A percentile compares a stretch with the other conserved stretches of the same genome.
Conservation (phyloP, 2,888 invertebrate genomes). For the Leptopilina syphax region DNA sequence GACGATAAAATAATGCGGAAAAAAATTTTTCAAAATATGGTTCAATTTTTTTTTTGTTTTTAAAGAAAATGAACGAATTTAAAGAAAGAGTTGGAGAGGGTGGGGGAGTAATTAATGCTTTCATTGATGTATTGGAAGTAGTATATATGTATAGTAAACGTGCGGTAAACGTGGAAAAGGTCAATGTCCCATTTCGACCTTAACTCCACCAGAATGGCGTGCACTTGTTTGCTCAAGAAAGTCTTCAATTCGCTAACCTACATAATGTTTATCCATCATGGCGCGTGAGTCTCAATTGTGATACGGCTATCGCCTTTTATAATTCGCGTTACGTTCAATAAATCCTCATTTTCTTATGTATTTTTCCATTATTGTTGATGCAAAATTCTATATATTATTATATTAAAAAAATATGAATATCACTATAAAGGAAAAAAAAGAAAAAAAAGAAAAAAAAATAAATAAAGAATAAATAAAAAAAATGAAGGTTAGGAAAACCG, state of each 20-base stretch:
- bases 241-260: conserved; percentile 61
- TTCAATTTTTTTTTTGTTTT: too few species aligned
- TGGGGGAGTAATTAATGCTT: too few species aligned
- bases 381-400: too few species aligned
- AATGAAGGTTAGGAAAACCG: too few species aligned
- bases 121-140: too few species aligned
- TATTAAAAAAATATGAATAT: too few species aligned
- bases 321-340: conserved; percentile 29
- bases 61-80: neutral
- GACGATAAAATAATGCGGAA: too few species aligned
- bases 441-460: too few species aligned
- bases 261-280: conserved; percentile 55
- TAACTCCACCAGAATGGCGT: conserved; percentile 59
- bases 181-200: conserved; percentile 67
- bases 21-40: too few species aligned
- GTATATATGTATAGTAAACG: neutral
- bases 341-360: neutral
- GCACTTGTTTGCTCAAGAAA: conserved; percentile 59
- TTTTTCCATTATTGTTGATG: too few species aligned
- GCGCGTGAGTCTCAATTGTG: conserved; percentile 35
- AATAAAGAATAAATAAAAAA: too few species aligned
- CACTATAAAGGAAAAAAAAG: too few species aligned
- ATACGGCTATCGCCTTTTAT: conserved; percentile 38
- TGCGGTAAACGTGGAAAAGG: conserved; percentile 51
- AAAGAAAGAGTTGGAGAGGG: neutral